Conservation (phyloP, 2,113 vertebrate species). For the Pollimyrus isidori region DNA sequence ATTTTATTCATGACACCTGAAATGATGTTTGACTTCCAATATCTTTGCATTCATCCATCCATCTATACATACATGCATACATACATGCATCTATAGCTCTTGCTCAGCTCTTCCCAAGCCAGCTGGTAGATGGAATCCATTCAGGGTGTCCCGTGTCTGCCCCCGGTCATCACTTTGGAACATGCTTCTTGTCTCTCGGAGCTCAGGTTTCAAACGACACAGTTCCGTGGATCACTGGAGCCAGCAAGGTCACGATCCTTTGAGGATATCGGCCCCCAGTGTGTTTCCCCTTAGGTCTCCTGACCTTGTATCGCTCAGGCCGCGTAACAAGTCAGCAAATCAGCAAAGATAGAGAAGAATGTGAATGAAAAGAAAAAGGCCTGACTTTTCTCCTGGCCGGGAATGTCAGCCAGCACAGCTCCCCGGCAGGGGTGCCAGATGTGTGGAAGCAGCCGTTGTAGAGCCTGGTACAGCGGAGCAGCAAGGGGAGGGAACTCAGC, state of each 20-base stretch:
- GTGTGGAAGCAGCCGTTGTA: not conserved
- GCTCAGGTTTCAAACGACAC: not conserved
- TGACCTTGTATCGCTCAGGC: not conserved
- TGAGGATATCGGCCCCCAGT: not conserved
- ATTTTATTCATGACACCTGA: not conserved
- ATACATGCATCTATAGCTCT: not conserved
- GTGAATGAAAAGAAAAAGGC: not conserved
- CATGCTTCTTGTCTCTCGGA: not conserved
- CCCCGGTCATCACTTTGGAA: not conserved
- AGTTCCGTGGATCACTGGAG: not conserved
- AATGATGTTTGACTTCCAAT: not conserved
- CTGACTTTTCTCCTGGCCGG: not conserved
- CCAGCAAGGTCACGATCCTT: not conserved
- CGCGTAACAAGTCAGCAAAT: not conserved
- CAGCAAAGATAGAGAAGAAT: not conserved
- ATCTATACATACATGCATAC: no score
- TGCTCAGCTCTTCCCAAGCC: not conserved
- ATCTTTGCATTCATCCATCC: not conserved
- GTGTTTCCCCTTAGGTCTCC: not conserved
- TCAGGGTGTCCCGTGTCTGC: not conserved
- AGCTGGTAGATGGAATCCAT: not conserved
- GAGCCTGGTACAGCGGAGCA: not conserved
- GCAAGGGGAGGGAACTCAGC: not conserved
- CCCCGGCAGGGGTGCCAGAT: not conserved
- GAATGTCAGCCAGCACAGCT: not conserved